Percentiles rank a stretch among this genome's conserved stretches.
phyloP scores from a whole-genome alignment of 92 coral and sea anemone species.

The Plumapathes pennacea region DNA sequence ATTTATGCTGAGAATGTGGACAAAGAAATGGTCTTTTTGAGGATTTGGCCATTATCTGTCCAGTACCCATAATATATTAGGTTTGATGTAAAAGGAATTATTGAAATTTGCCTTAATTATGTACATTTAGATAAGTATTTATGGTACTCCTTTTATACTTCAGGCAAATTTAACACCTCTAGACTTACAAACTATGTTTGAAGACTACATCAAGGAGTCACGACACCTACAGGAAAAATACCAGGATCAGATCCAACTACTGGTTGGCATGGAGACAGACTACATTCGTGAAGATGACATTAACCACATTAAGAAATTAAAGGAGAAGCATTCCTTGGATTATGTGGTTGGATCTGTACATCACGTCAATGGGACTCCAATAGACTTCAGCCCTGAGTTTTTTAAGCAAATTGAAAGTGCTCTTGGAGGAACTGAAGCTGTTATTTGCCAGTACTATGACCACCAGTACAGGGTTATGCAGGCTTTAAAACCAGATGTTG shows the following conservation, averaged over 20 bases:
- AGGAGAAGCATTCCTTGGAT: constrained; percentile 31
- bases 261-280: constrained; percentile 76
- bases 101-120: no score
- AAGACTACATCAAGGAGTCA: constrained; percentile 48
- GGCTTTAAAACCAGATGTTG: constrained; percentile 52
- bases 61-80: no score
- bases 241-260: constrained; percentile 46
- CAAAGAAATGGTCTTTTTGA: no score
- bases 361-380: constrained; percentile 66
- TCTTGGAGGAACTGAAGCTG: constrained; percentile 59
- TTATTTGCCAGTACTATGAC: constrained; percentile 53
- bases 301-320: constrained; percentile 22
- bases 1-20: no score
- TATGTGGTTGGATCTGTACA: constrained; percentile 71
- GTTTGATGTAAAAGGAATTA: no score
- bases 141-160: no score
- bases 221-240: constrained; percentile 60
- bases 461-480: constrained; percentile 51
- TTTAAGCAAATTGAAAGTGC: constrained; percentile 33
- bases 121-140: no score
- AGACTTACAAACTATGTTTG: constrained; percentile 51
- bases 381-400: constrained; percentile 40
- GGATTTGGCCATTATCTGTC: no score
- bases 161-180: constrained; percentile 47
- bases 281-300: constrained; percentile 43